Evolutionary conservation across 2,797 vertebrate genomes (phyloP), one percentile per base, ranked within the genome.

Genomic region (Chaenodraco wilsoni): DNA sequence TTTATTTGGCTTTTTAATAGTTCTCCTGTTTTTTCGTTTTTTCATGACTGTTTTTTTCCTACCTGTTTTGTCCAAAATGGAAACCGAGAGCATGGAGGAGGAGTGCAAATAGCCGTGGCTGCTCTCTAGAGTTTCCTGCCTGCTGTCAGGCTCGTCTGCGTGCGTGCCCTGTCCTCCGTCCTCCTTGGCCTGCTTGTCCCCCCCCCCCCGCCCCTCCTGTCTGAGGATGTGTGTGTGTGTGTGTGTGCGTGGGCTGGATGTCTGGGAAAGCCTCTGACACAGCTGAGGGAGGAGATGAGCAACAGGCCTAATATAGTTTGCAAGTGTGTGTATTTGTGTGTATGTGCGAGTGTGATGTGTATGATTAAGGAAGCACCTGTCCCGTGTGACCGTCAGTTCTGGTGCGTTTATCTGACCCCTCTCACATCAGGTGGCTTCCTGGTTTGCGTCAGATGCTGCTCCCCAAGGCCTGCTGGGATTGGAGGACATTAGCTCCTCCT

Each of bases 341-440:
- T 65, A 61, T 52, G 79, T 75, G 76, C 59, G 46, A 68, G 83
- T 83, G 90, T 72, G 82, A 85, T 90, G 87, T 91, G 93, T 89
- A 75, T 84, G 83, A 78, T 64, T 58, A 94, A 98, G 97, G 97
- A 98, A 98, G 95, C 97, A 98, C 97, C 97, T 98, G 97, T 95
- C 96, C 93, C 89, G 81, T 88, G 96, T 92, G 93, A 81, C 82
- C 91, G 93, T 94, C 88, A 91, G 86, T 91, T 92, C 87, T 93
- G 92, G 91, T 88, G 92, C 95, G 94, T 95, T 96, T 96, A 95
- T 96, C 95, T 95, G 95, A 92, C 93, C 96, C 93, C 90, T 91
- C 95, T 96, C 96, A 95, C 96, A 96, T 97, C 96, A 98, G 96
- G 96, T 98, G 94, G 96, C 95, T 98, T 98, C 97, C 96, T 96